A percentile compares a stretch with the other conserved stretches of the same genome.
Evolutionary conservation across 2,888 invertebrate species (phyloP).

Genomic region (Sussaba pulchella): DNA sequence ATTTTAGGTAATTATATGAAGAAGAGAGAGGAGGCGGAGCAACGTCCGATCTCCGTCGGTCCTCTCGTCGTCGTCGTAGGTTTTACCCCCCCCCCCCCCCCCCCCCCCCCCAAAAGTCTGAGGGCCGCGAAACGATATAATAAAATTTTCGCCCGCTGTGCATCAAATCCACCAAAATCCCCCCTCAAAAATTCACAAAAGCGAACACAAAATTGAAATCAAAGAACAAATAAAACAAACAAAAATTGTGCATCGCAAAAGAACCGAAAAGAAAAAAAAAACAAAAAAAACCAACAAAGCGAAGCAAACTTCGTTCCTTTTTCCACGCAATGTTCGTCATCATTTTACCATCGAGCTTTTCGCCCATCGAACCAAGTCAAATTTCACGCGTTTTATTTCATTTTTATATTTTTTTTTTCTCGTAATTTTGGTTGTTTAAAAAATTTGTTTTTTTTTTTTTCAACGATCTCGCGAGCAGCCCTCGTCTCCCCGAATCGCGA

Average conservation of each 20-base stretch:
- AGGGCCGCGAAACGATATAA: slow-evolving; percentile 65
- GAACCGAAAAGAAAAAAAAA: too few species aligned
- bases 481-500: slow-evolving; percentile 48
- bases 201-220: too few species aligned
- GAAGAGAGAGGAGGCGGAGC: slow-evolving; percentile 71
- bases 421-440: slow-evolving; percentile 6
- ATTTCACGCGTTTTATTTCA: neutral
- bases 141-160: slow-evolving; percentile 21
- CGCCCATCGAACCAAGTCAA: neutral
- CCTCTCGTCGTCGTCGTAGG: slow-evolving; percentile 67
- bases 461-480: slow-evolving; percentile 11
- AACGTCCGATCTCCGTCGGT: slow-evolving; percentile 69
- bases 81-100: slow-evolving; percentile 69
- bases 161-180: slow-evolving; percentile 15
- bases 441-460: too few species aligned
- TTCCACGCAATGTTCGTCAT: slow-evolving; percentile 28
- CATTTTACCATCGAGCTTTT: neutral
- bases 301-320: slow-evolving; percentile 1
- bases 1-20: slow-evolving; percentile 81
- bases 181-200: neutral
- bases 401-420: slow-evolving; percentile 29
- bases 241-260: too few species aligned
- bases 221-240: too few species aligned
- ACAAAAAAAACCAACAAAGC: too few species aligned
- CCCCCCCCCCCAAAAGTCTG: slow-evolving; percentile 70